phyloP scores from a whole-genome alignment of 2,797 vertebrate species.

The Clarias platycephalus region DNA sequence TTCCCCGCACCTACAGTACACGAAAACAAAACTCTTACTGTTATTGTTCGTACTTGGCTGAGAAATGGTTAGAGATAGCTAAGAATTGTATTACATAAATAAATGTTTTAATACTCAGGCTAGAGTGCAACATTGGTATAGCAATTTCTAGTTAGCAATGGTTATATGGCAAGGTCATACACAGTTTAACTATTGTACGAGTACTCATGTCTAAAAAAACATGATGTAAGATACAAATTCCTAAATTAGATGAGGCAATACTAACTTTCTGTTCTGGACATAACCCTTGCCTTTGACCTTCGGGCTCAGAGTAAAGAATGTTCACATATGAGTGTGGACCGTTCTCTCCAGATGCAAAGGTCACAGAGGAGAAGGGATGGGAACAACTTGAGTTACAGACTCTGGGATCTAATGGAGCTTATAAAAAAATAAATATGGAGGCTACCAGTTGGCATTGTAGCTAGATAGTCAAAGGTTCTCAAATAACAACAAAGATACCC shows the following conservation, averaged over 20 bases:
- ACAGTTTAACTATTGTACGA: neutral
- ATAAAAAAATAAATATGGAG: constrained; percentile 4
- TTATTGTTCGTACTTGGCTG: neutral
- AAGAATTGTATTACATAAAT: neutral
- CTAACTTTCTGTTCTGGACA: neutral
- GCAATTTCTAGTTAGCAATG: no score
- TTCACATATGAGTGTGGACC: neutral
- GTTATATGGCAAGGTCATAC: neutral
- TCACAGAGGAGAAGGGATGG: neutral
- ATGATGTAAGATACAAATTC: neutral
- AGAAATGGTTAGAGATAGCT: neutral
- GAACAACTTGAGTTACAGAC: neutral
- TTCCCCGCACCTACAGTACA: constrained; percentile 81
- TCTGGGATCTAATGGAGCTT: neutral
- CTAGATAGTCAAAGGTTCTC: constrained; percentile 5
- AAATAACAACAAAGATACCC: constrained; percentile 33
- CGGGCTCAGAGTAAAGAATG: neutral
- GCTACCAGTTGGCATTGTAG: neutral
- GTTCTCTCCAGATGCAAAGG: neutral
- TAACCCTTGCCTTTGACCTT: neutral
- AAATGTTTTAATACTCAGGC: neutral
- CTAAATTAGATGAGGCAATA: neutral
- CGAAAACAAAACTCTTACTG: constrained; percentile 1
- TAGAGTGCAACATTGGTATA: neutral
- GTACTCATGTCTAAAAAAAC: neutral